Conservation (phyloP, 2,113 vertebrate species). For the Centropus bengalensis region DNA sequence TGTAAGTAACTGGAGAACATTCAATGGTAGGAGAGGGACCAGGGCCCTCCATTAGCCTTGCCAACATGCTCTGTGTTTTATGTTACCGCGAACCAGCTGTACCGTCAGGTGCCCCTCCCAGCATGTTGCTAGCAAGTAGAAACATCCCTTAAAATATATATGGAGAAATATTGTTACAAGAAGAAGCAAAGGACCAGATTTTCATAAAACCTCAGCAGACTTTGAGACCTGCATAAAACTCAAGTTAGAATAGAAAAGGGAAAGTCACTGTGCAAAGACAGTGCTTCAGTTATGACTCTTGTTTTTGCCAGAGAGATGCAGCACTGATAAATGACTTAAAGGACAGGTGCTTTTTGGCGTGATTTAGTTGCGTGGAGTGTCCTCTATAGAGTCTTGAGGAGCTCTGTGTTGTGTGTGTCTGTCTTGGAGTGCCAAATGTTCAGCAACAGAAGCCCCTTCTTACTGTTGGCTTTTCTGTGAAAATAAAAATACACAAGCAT, state of each 20-base stretch:
- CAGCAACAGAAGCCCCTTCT: not conserved
- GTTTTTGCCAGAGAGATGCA: not conserved
- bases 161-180: not conserved
- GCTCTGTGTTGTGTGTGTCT: fast-evolving
- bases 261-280: not conserved
- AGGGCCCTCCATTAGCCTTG: too few relatives aligned
- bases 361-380: not conserved
- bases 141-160: not conserved
- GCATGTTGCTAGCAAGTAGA: not conserved
- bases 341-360: not conserved
- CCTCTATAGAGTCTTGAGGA: not conserved
- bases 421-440: not conserved
- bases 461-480: not conserved
- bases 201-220: not conserved
- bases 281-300: not conserved
- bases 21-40: too few relatives aligned
- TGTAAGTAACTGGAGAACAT: too few relatives aligned
- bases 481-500: not conserved
- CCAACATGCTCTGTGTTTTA: not conserved
- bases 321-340: not conserved
- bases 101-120: not conserved
- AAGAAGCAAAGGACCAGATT: not conserved
- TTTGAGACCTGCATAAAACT: not conserved
- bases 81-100: not conserved
- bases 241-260: not conserved